Evolutionary conservation across 2,113 vertebrate genomes (phyloP).

Genomic region (Polypterus senegalus): DNA sequence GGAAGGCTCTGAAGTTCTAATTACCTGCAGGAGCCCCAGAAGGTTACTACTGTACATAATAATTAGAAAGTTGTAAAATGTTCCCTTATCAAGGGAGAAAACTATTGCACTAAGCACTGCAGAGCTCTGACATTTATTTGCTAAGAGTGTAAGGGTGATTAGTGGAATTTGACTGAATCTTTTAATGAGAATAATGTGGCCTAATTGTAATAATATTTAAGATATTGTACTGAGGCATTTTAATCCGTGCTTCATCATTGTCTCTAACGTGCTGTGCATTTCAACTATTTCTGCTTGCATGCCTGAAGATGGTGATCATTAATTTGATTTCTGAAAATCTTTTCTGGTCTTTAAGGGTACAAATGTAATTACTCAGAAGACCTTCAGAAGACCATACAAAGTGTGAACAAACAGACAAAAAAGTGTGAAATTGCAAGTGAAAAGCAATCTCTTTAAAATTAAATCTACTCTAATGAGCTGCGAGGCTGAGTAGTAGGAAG

Average conservation of each 20-base stretch:
- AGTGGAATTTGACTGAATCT: constrained; percentile 39
- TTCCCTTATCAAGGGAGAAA: constrained; percentile 42
- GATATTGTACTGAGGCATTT: background rate
- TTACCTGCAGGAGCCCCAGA: constrained; percentile 50
- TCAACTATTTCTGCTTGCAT: background rate
- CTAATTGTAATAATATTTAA: background rate
- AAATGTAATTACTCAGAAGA: too few species aligned
- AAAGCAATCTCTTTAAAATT: too few species aligned
- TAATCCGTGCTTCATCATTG: background rate
- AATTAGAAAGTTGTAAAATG: constrained; percentile 49
- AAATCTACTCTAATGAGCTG: too few species aligned
- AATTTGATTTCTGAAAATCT: too few species aligned
- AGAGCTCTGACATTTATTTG: constrained; percentile 47
- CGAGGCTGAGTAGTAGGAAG: too few species aligned
- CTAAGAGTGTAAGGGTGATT: constrained; percentile 19
- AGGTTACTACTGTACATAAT: constrained; percentile 43
- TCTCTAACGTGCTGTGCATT: background rate
- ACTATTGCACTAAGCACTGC: constrained; percentile 45
- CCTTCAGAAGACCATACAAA: too few species aligned
- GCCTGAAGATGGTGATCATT: too few species aligned
- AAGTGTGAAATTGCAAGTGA: too few species aligned
- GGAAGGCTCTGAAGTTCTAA: constrained; percentile 50
- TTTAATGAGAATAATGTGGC: background rate
- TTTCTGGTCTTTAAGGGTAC: too few species aligned
- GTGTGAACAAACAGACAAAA: too few species aligned